A percentile compares a stretch with the other conserved stretches of the same genome.
Evolutionary conservation across 2,797 vertebrate genomes (phyloP).

Genomic region (Enteromius unitaeniatus): DNA sequence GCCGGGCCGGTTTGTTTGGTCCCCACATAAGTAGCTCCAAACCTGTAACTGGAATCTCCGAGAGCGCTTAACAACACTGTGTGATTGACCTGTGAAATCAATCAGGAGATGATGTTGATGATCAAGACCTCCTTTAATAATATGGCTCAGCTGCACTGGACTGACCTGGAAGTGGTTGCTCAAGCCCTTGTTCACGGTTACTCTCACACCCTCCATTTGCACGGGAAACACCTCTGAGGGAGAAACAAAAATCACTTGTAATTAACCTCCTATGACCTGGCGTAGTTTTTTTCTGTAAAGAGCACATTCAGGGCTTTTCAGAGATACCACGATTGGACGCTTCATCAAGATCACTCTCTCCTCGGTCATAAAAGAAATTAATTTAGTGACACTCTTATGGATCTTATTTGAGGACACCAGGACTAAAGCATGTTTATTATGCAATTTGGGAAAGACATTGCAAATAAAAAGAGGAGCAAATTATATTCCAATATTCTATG

Average conservation of each 20-base stretch:
- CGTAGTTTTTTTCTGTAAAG: too few species aligned
- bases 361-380: too few species aligned
- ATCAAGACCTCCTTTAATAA: not conserved
- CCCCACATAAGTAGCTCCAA: slow-evolving; percentile 88
- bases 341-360: too few species aligned
- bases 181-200: slow-evolving; percentile 89
- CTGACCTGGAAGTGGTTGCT: slow-evolving; percentile 93
- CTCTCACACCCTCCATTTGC: slow-evolving; percentile 90
- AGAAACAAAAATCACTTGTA: not conserved
- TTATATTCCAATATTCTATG: too few species aligned
- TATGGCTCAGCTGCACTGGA: not conserved
- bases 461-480: too few species aligned
- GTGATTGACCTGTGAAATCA: slow-evolving; percentile 83
- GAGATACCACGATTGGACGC: too few species aligned
- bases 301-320: too few species aligned
- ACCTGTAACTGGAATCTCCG: slow-evolving; percentile 89
- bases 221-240: slow-evolving; percentile 86
- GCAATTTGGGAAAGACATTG: too few species aligned
- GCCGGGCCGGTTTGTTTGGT: slow-evolving; percentile 85
- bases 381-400: too few species aligned
- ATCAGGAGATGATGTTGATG: not conserved
- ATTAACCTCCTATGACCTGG: not conserved
- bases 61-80: slow-evolving; percentile 86
- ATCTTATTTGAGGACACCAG: too few species aligned
- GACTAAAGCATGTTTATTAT: too few species aligned